Conservation (phyloP, 2,113 vertebrate species). For the Oenanthe oenanthe region DNA sequence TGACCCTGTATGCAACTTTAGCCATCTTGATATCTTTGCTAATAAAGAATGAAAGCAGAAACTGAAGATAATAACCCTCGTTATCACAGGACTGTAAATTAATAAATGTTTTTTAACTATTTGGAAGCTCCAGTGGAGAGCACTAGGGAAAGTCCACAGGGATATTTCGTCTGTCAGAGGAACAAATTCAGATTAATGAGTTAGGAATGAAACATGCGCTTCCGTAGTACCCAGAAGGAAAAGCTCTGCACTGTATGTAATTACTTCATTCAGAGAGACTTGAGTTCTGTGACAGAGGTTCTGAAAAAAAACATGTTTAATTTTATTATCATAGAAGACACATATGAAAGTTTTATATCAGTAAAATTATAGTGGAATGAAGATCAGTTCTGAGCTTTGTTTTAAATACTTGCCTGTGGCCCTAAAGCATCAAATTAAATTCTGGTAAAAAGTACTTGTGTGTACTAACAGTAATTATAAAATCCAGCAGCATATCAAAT, state of each 20-base stretch:
- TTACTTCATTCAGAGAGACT: neutral
- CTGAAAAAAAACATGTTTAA: neutral
- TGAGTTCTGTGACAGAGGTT: neutral
- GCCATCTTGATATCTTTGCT: neutral
- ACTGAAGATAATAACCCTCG: neutral
- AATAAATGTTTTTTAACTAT: neutral
- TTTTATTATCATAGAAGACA: neutral
- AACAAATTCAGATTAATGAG: neutral
- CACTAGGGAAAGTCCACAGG: neutral
- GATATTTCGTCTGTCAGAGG: neutral
- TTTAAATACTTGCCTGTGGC: neutral
- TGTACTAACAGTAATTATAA: neutral
- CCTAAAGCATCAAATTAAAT: neutral
- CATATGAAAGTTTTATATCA: neutral
- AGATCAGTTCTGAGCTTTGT: neutral
- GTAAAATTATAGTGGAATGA: neutral
- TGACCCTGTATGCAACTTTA: neutral
- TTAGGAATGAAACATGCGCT: neutral
- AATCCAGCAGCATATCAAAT: neutral
- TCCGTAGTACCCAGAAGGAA: neutral
- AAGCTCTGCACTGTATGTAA: neutral
- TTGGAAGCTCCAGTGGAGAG: neutral
- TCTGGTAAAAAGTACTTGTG: neutral
- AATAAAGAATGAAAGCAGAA: neutral
- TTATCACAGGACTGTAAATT: neutral